Percentiles rank a stretch among this genome's conserved stretches.
phyloP scores from a whole-genome alignment of 2,113 vertebrate species.

The Oxyruncus cristatus region DNA sequence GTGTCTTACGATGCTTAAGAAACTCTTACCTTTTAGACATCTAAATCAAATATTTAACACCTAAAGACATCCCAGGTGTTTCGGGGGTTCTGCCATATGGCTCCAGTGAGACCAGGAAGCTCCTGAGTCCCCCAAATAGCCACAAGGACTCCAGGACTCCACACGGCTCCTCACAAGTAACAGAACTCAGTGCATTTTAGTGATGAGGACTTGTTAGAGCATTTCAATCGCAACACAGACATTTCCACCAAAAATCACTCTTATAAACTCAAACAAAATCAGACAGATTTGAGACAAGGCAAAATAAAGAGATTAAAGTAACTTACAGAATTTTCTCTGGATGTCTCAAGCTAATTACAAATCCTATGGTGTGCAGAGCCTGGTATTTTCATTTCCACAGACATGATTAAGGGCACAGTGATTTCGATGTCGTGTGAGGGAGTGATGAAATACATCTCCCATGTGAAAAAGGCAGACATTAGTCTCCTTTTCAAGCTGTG shows the following conservation, averaged over 20 bases:
- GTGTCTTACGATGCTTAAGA: background rate
- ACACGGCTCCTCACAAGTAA: fast-evolving
- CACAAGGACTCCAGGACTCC: background rate
- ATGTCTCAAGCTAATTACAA: slow-evolving; percentile 52
- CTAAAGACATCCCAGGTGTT: background rate
- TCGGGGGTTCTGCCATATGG: background rate
- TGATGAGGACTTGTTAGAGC: background rate
- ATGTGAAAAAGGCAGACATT: background rate
- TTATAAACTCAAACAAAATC: slow-evolving; percentile 33
- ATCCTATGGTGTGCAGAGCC: slow-evolving; percentile 6
- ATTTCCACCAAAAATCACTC: slow-evolving; percentile 14
- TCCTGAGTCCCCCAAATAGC: background rate
- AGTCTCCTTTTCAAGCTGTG: background rate
- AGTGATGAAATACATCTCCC: slow-evolving; percentile 44
- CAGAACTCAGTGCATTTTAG: slow-evolving; percentile 12
- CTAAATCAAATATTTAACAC: background rate
- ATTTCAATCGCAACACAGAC: slow-evolving; percentile 23
- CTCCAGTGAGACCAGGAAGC: background rate
- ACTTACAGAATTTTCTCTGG: slow-evolving; percentile 34
- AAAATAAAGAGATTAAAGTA: slow-evolving; percentile 40
- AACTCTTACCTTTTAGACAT: background rate
- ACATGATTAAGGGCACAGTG: slow-evolving; percentile 21
- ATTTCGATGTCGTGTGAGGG: slow-evolving; percentile 22
- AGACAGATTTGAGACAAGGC: background rate
- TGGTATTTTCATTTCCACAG: slow-evolving; percentile 25